A percentile compares a stretch with the other conserved stretches of the same genome.
These are phyloP conservation scores for Rousettus leschenaultii DNA, from an alignment of 2,113 vertebrate species.

Conservation along the genomic window DNA sequence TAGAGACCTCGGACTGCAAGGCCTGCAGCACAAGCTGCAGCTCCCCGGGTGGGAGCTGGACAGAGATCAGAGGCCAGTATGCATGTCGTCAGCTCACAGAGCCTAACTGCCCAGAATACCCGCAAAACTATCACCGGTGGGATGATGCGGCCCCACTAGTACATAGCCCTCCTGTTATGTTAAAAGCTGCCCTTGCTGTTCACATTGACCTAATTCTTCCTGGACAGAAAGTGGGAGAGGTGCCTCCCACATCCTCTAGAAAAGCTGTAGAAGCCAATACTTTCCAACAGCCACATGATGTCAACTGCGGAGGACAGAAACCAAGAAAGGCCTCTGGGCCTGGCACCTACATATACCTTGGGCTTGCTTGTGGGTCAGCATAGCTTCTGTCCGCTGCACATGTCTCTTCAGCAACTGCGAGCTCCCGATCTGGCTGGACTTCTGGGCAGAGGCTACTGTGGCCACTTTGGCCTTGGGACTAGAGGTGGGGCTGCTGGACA, in stretches of 20 bases:
- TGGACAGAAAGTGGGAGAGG: neutral
- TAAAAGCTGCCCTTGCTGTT: neutral
- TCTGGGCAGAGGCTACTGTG: slow-evolving; percentile 88
- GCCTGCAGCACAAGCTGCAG: neutral
- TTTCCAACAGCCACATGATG: neutral
- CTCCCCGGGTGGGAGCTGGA: neutral
- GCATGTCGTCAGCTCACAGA: neutral
- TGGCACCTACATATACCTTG: slow-evolving; percentile 85
- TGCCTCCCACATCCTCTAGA: neutral
- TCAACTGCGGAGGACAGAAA: neutral
- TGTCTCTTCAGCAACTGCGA: slow-evolving; percentile 93
- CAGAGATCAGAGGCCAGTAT: neutral
- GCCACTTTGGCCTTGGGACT: slow-evolving; percentile 95
- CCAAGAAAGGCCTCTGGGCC: neutral
- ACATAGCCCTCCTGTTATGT: neutral
- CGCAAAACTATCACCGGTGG: neutral
- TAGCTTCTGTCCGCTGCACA: slow-evolving; percentile 88
- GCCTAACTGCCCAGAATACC: neutral
- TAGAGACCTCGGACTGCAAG: neutral
- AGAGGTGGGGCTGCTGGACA: slow-evolving; percentile 96
- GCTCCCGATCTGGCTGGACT: slow-evolving; percentile 88
- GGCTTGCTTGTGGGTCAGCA: slow-evolving; percentile 92
- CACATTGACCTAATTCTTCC: neutral
- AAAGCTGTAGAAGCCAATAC: neutral
- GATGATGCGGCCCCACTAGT: neutral